These are phyloP conservation scores for Sternarchorhynchus goeldii DNA, from an alignment of 2,797 vertebrate genomes.

Conservation along the genomic window DNA sequence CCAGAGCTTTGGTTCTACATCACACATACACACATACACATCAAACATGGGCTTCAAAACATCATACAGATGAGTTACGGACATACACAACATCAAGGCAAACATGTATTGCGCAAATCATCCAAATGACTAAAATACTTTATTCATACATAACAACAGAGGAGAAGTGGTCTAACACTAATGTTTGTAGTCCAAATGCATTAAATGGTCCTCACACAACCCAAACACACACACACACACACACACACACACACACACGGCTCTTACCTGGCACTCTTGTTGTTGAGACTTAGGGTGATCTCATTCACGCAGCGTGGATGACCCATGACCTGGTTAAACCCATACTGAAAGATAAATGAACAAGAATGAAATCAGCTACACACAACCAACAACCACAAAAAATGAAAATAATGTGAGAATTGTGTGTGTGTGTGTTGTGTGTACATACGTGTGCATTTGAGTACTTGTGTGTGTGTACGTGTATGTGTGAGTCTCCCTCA, in stretches of 20 bases:
- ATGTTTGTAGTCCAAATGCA: too few species aligned
- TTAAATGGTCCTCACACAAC: slow-evolving; percentile 20
- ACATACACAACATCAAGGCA: not conserved
- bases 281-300: slow-evolving; percentile 93
- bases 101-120: too few species aligned
- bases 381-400: not conserved
- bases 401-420: not conserved
- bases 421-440: not conserved
- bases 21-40: slow-evolving; percentile 14
- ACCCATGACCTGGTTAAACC: slow-evolving; percentile 94
- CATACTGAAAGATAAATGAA: slow-evolving; percentile 74
- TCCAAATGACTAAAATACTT: too few species aligned
- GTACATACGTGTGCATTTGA: not conserved
- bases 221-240: slow-evolving; percentile 10
- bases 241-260: slow-evolving; percentile 1
- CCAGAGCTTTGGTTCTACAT: slow-evolving; percentile 85
- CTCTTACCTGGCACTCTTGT: slow-evolving; percentile 84
- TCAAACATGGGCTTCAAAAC: not conserved
- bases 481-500: too few species aligned
- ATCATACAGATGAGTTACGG: too few species aligned
- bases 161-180: too few species aligned
- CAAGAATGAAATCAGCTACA: not conserved
- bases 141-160: too few species aligned
- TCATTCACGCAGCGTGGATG: slow-evolving; percentile 91
- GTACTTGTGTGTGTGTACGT: not conserved